phyloP scores from a whole-genome alignment of 2,113 vertebrate genomes.

The Ophiodon elongatus region DNA sequence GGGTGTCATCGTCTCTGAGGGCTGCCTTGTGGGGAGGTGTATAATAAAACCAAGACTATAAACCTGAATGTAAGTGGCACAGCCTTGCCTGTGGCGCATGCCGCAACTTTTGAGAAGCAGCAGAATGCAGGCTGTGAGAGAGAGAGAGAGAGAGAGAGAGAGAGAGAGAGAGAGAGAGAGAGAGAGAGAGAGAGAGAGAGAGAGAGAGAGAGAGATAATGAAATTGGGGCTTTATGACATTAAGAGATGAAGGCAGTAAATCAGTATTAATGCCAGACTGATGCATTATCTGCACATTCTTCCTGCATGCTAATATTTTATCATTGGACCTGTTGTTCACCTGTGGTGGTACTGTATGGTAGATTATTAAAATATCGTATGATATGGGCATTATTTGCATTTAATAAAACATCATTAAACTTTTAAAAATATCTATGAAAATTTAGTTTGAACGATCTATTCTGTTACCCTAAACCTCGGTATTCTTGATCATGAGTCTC shows the following conservation, averaged over 20 bases:
- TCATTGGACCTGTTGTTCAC: constrained; percentile 13
- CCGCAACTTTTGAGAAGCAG: constrained; percentile 63
- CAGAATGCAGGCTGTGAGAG: constrained; percentile 14
- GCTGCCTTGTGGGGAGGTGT: constrained; percentile 75
- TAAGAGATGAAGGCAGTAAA: constrained; percentile 49
- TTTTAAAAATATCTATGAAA: not conserved
- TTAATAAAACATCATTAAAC: not conserved
- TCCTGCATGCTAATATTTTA: constrained; percentile 14
- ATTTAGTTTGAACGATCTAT: constrained; percentile 17
- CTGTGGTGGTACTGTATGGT: not conserved
- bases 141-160: constrained; percentile 11
- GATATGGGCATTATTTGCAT: not conserved
- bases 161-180: not conserved
- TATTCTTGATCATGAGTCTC: constrained; percentile 28
- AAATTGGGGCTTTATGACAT: constrained; percentile 52
- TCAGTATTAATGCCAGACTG: constrained; percentile 49
- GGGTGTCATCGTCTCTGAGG: constrained; percentile 77
- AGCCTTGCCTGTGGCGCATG: constrained; percentile 56
- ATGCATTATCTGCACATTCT: constrained; percentile 26
- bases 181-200: not conserved
- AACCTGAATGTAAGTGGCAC: constrained; percentile 76
- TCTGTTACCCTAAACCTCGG: constrained; percentile 2
- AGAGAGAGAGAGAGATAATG: constrained; percentile 30
- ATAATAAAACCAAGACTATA: constrained; percentile 77
- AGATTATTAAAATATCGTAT: not conserved